Evolutionary conservation across 1,140 invertebrate species (phyloP).

Genomic region (Chrysoperla carnea): DNA sequence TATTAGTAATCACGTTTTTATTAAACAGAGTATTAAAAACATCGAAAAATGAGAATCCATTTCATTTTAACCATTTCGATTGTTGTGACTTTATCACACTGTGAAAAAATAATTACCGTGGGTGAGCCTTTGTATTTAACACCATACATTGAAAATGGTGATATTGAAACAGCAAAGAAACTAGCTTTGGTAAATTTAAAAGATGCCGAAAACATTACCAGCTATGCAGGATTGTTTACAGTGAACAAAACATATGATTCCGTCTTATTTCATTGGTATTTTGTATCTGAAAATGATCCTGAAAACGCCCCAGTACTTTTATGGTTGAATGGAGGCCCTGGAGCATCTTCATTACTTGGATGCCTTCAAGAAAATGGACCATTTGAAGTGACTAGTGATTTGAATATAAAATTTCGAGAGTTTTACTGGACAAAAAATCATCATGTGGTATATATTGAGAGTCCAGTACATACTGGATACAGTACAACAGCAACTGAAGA

Average conservation of each 20-base stretch:
- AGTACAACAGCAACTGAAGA: conserved; percentile 47
- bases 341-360: conserved; percentile 59
- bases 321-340: conserved; percentile 75
- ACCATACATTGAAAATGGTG: conserved; percentile 39
- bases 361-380: conserved; percentile 73
- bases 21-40: too few relatives aligned
- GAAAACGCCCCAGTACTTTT: conserved; percentile 53
- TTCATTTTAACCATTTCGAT: too few relatives aligned
- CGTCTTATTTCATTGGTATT: conserved; percentile 83
- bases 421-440: conserved; percentile 57
- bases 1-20: too few relatives aligned
- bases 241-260: conserved; percentile 60
- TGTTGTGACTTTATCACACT: too few relatives aligned
- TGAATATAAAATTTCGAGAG: conserved; percentile 37
- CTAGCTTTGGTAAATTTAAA: conserved; percentile 22
- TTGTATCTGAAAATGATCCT: conserved; percentile 37
- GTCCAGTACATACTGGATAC: conserved; percentile 68
- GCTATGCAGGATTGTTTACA: conserved; percentile 51
- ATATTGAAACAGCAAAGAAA: conserved; percentile 19
- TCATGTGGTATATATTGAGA: conserved; percentile 71
- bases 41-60: too few relatives aligned
- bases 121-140: conserved; percentile 41
- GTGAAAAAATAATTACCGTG: too few relatives aligned
- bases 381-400: conserved; percentile 32
- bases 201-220: conserved; percentile 17